Percentiles rank a stretch among this genome's conserved stretches.
These are phyloP conservation scores for Monomorium pharaonis DNA, from an alignment of 1,140 invertebrate species.

Conservation along the genomic window DNA sequence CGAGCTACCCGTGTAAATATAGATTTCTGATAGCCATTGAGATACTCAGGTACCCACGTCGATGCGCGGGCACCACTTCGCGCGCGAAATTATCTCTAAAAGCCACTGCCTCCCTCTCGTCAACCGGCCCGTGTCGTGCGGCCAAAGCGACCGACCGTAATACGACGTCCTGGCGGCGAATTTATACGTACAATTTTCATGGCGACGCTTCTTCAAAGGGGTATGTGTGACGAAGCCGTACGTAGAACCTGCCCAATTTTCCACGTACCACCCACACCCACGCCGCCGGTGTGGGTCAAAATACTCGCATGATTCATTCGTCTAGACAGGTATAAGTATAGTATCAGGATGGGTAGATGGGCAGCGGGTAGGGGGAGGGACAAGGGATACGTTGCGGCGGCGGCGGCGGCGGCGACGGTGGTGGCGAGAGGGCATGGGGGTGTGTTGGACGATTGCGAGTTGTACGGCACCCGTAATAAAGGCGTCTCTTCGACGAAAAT, in stretches of 20 bases:
- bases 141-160: background rate
- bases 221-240: slow-evolving; percentile 59
- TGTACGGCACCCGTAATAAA: slow-evolving; percentile 68
- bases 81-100: slow-evolving; percentile 2
- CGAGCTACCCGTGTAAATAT: background rate
- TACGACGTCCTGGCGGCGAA: background rate
- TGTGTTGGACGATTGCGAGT: slow-evolving; percentile 41
- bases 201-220: slow-evolving; percentile 50
- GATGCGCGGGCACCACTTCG: background rate
- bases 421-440: background rate
- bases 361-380: slow-evolving; percentile 4
- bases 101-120: background rate
- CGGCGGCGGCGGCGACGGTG: background rate
- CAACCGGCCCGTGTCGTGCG: background rate
- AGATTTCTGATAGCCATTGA: background rate
- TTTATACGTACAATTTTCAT: slow-evolving; percentile 42
- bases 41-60: background rate
- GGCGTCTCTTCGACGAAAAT: slow-evolving; percentile 69
- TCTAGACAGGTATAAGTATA: slow-evolving; percentile 74
- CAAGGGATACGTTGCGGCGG: slow-evolving; percentile 8
- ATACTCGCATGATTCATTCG: slow-evolving; percentile 75
- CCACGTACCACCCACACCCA: slow-evolving; percentile 69
- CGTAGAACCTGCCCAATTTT: slow-evolving; percentile 72
- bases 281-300: slow-evolving; percentile 62
- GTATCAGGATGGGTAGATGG: slow-evolving; percentile 54